A percentile compares a stretch with the other conserved stretches of the same genome.
These are phyloP conservation scores for Noctuana brunneofusca DNA, from an alignment of 2,888 invertebrate species.

Conservation along the genomic window DNA sequence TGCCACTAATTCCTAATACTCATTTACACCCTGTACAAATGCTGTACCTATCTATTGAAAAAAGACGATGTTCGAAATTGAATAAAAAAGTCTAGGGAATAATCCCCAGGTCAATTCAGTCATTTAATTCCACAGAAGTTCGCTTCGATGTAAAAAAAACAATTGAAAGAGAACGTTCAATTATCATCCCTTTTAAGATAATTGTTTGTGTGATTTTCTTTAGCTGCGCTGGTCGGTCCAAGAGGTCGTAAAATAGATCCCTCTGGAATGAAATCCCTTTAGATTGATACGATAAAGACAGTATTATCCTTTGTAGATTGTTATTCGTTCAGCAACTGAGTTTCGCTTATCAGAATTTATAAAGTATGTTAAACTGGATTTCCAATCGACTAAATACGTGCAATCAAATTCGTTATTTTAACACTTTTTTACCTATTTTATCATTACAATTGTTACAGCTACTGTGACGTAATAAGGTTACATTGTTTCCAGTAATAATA, in stretches of 20 bases:
- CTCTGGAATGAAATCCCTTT: conserved; percentile 26
- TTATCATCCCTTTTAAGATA: conserved; percentile 35
- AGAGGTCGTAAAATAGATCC: conserved; percentile 25
- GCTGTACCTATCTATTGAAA: conserved; percentile 27
- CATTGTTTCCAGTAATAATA: neutral
- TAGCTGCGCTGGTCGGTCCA: conserved; percentile 14
- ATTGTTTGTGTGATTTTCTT: conserved; percentile 33
- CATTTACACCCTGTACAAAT: conserved; percentile 23
- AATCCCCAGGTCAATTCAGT: conserved; percentile 13
- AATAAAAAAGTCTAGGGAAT: conserved; percentile 12
- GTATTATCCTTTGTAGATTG: conserved; percentile 26
- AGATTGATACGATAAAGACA: conserved; percentile 31
- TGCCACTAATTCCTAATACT: conserved; percentile 47
- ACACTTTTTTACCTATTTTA: no score
- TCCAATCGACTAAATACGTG: no score
- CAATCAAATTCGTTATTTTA: no score
- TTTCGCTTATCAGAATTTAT: conserved; percentile 4
- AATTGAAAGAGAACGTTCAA: conserved; percentile 27
- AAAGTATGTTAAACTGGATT: conserved; percentile 1
- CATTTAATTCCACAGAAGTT: conserved; percentile 16
- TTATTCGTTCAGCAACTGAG: conserved; percentile 22
- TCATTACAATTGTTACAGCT: no score
- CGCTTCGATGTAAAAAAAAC: conserved; percentile 15
- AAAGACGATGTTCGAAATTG: conserved; percentile 12
- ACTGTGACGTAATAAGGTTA: no score